Conservation (phyloP, 2,797 vertebrate species). For the Ambastaia sidthimunki region DNA sequence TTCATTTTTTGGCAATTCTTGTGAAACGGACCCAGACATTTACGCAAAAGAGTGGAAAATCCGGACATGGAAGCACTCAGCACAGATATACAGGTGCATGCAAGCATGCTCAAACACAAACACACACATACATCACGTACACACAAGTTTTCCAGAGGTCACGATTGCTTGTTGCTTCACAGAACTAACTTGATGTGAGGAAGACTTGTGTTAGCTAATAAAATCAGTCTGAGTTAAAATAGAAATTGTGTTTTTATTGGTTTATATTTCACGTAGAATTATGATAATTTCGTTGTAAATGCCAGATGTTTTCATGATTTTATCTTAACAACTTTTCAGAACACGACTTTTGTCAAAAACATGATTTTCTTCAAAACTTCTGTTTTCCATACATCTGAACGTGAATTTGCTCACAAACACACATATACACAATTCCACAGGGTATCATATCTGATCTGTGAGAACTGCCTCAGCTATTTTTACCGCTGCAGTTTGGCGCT, state of each 20-base stretch:
- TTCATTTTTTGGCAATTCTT: slow-evolving; percentile 17
- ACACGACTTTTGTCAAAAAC: neutral
- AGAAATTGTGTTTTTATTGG: neutral
- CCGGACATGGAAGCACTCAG: slow-evolving; percentile 41
- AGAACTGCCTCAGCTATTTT: slow-evolving; percentile 62
- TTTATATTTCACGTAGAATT: neutral
- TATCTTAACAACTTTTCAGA: neutral
- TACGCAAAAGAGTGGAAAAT: slow-evolving; percentile 64
- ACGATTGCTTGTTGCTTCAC: slow-evolving; percentile 39
- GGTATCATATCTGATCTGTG: slow-evolving; percentile 62
- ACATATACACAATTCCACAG: slow-evolving; percentile 63
- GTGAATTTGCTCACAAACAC: slow-evolving; percentile 58
- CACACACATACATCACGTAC: neutral
- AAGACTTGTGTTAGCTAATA: slow-evolving; percentile 23
- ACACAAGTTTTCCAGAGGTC: slow-evolving; percentile 15
- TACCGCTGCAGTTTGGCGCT: slow-evolving; percentile 56
- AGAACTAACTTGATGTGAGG: slow-evolving; percentile 25
- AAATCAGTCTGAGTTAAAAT: slow-evolving; percentile 46
- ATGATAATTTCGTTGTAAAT: neutral
- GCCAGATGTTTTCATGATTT: neutral
- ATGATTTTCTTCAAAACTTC: slow-evolving; percentile 55
- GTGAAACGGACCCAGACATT: slow-evolving; percentile 30
- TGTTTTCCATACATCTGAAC: slow-evolving; percentile 68
- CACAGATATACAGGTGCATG: slow-evolving; percentile 63
- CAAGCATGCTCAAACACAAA: slow-evolving; percentile 43